Evolutionary conservation across 1,140 invertebrate genomes (phyloP).

Genomic region (Anastrepha obliqua): DNA sequence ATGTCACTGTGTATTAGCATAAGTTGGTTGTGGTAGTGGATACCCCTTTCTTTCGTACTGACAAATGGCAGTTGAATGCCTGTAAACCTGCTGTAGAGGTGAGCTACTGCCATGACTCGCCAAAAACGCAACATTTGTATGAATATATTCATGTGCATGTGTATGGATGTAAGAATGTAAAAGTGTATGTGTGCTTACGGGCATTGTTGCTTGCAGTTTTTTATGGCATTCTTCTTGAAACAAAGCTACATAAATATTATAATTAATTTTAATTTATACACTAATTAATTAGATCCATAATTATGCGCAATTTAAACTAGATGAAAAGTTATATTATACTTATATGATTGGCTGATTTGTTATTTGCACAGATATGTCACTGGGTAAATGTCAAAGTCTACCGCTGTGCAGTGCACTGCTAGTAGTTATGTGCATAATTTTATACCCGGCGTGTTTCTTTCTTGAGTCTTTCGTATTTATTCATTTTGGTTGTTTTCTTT

Average conservation of each 20-base stretch:
- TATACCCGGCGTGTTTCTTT: background rate
- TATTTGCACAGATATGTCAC: background rate
- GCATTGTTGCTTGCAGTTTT: slow-evolving; percentile 13
- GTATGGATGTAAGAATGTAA: background rate
- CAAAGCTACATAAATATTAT: slow-evolving; percentile 35
- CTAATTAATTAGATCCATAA: slow-evolving; percentile 44
- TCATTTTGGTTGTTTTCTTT: background rate
- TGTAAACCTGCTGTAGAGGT: background rate
- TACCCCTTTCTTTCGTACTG: background rate
- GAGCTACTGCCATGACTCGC: slow-evolving; percentile 8
- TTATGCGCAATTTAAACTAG: slow-evolving; percentile 34
- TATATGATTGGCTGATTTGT: slow-evolving; percentile 1
- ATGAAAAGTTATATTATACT: slow-evolving; percentile 18
- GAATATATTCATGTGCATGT: background rate
- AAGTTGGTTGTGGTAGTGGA: background rate
- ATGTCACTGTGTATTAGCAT: slow-evolving; percentile 40
- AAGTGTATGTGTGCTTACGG: background rate
- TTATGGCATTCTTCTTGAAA: background rate
- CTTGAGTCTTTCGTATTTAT: background rate
- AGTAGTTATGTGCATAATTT: background rate
- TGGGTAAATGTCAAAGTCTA: slow-evolving; percentile 29
- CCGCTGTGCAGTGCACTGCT: background rate
- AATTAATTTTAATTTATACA: slow-evolving; percentile 48
- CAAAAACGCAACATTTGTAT: slow-evolving; percentile 8
- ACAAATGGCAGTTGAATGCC: background rate